phyloP scores from a whole-genome alignment of 1,140 invertebrate genomes.

The Telenomus remus region DNA sequence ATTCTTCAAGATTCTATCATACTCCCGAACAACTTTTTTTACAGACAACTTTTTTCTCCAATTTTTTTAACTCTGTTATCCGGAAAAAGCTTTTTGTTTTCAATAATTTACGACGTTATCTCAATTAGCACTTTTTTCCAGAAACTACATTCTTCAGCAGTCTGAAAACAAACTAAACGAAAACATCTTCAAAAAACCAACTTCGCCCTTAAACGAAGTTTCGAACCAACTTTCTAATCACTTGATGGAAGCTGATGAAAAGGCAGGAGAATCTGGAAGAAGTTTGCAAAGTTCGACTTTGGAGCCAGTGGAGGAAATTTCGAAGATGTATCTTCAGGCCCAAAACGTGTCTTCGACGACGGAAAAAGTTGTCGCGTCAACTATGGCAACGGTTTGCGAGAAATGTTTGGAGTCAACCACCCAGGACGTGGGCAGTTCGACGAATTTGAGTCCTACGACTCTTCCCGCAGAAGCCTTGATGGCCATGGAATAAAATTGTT shows the following conservation, averaged over 20 bases:
- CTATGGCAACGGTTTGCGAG: conserved; percentile 24
- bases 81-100: neutral
- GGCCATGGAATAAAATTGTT: conserved; percentile 46
- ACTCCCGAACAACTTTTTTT: neutral
- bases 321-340: conserved; percentile 14
- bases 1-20: conserved; percentile 12
- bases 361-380: conserved; percentile 36
- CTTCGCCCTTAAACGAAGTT: conserved; percentile 64
- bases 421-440: conserved; percentile 1
- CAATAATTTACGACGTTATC: neutral
- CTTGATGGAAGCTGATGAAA: conserved; percentile 59
- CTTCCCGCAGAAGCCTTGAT: conserved; percentile 48
- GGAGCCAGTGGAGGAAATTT: neutral
- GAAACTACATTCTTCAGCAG: conserved; percentile 63
- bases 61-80: neutral
- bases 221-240: conserved; percentile 66
- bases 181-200: conserved; percentile 60
- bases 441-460: neutral
- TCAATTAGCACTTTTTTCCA: conserved; percentile 39
- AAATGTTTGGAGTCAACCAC: conserved; percentile 13
- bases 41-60: no score
- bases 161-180: conserved; percentile 55
- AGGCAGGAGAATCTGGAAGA: conserved; percentile 13
- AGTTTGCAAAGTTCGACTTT: neutral
- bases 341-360: conserved; percentile 15